phyloP scores from a whole-genome alignment of 2,797 vertebrate species.

The Tadarida brasiliensis region DNA sequence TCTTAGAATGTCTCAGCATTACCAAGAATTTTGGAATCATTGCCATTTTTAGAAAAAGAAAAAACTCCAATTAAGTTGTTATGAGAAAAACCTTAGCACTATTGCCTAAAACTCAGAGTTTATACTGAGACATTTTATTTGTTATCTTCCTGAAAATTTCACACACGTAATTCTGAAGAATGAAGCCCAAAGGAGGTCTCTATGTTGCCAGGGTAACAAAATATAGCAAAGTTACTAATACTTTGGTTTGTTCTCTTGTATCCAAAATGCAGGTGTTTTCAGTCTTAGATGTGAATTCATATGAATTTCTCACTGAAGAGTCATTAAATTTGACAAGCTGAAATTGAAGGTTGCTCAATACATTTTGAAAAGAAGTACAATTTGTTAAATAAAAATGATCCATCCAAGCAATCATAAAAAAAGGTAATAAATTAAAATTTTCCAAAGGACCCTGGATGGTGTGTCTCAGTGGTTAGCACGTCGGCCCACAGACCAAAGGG shows the following conservation, averaged over 20 bases:
- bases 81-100: neutral
- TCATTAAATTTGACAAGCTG: neutral
- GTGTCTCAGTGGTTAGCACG: too few species aligned
- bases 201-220: neutral
- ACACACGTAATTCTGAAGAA: conserved; percentile 2
- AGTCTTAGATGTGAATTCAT: neutral
- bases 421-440: conserved; percentile 22
- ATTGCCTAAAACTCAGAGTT: conserved; percentile 14
- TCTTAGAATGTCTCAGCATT: neutral
- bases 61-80: neutral
- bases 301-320: conserved; percentile 38
- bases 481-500: too few species aligned
- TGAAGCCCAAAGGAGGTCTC: neutral
- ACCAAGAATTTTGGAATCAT: neutral
- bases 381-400: conserved; percentile 43
- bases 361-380: neutral
- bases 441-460: neutral
- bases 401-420: neutral
- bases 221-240: neutral
- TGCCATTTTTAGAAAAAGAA: neutral
- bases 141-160: conserved; percentile 49
- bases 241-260: neutral
- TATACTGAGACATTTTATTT: neutral
- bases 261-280: neutral
- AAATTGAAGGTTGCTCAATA: neutral